These are phyloP conservation scores for Frieseomelitta varia DNA, from an alignment of 1,140 invertebrate genomes.

Conservation along the genomic window DNA sequence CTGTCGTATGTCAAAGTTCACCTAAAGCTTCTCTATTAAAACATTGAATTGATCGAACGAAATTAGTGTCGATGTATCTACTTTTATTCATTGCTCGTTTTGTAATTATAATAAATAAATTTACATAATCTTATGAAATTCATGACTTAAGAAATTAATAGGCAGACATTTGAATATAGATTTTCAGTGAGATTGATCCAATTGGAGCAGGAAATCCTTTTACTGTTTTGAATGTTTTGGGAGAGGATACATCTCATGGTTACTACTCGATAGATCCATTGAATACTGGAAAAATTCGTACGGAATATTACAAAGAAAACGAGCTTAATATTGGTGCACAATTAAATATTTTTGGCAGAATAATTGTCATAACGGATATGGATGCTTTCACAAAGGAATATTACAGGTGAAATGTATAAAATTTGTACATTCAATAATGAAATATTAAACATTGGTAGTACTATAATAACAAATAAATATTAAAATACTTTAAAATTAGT, in stretches of 20 bases:
- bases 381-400: slow-evolving; percentile 94
- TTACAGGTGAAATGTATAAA: slow-evolving; percentile 84
- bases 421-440: not conserved
- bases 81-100: not conserved
- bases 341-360: slow-evolving; percentile 90
- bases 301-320: slow-evolving; percentile 86
- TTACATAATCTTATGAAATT: not conserved
- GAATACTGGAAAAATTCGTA: slow-evolving; percentile 80
- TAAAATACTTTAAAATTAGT: not conserved
- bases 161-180: slow-evolving; percentile 62
- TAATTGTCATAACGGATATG: slow-evolving; percentile 91
- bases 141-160: not conserved
- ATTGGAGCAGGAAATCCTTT: slow-evolving; percentile 84
- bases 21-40: no score
- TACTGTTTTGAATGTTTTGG: slow-evolving; percentile 89
- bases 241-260: slow-evolving; percentile 82
- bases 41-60: no score
- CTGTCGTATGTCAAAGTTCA: no score
- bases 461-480: not conserved
- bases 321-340: slow-evolving; percentile 91
- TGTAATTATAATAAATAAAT: not conserved
- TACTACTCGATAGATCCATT: slow-evolving; percentile 85
- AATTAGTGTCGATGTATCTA: not conserved
- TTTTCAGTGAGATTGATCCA: slow-evolving; percentile 80
- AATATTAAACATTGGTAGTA: not conserved